Conservation (phyloP, 2,797 vertebrate species). For the Miichthys miiuy region DNA sequence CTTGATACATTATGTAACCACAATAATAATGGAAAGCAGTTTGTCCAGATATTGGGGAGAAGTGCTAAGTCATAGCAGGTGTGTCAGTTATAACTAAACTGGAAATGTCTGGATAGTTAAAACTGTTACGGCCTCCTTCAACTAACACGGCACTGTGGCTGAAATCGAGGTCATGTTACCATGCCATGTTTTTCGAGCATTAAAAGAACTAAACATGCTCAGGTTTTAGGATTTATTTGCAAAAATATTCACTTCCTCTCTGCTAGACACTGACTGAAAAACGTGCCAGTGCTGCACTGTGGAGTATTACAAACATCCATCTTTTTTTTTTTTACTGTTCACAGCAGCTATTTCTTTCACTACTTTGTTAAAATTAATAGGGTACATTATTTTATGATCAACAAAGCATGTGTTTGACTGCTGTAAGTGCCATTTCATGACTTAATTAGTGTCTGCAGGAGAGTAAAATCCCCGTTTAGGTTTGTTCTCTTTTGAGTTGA, state of each 20-base stretch:
- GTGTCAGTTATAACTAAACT: neutral
- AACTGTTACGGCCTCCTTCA: too few relatives aligned
- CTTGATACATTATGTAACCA: slow-evolving; percentile 5
- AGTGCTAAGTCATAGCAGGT: neutral
- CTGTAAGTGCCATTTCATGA: neutral
- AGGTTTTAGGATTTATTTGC: slow-evolving; percentile 42
- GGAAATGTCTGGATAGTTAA: neutral
- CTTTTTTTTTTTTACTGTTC: neutral
- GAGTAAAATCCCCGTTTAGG: neutral
- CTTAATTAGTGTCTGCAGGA: too few relatives aligned
- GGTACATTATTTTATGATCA: neutral
- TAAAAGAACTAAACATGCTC: too few relatives aligned
- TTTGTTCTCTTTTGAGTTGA: slow-evolving; percentile 2
- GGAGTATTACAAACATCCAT: neutral
- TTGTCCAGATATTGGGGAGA: neutral
- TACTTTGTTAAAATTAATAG: neutral
- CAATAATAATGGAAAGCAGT: neutral
- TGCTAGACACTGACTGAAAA: slow-evolving; percentile 17
- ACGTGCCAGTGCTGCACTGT: neutral
- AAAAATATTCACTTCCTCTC: slow-evolving; percentile 27
- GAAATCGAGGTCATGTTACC: too few relatives aligned
- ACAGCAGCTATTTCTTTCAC: neutral
- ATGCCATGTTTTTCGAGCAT: too few relatives aligned
- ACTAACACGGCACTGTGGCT: too few relatives aligned
- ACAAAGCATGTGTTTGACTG: neutral